phyloP scores from a whole-genome alignment of 2,888 invertebrate genomes.

The Epirrhoe alternata region DNA sequence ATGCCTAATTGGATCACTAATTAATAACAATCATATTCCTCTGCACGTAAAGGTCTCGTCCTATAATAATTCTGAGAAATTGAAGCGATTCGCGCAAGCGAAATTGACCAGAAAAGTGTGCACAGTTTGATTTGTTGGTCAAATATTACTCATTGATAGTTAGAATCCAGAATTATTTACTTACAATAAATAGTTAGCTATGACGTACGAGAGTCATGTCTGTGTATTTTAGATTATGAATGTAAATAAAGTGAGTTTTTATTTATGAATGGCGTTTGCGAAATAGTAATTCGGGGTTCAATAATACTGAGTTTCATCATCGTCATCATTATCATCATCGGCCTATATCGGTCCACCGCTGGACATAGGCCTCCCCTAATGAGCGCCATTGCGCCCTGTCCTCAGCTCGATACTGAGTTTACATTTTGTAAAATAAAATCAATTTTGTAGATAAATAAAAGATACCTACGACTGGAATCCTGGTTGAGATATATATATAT shows the following conservation, averaged over 20 bases:
- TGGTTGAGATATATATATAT: too few relatives aligned
- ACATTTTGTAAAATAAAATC: too few relatives aligned
- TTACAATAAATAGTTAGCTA: slow-evolving; percentile 13
- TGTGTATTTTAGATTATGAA: slow-evolving; percentile 13
- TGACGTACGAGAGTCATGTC: slow-evolving; percentile 18
- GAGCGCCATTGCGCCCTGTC: too few relatives aligned
- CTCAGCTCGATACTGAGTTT: neutral
- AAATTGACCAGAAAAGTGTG: slow-evolving; percentile 22
- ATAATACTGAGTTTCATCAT: too few relatives aligned
- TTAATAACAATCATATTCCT: slow-evolving; percentile 37
- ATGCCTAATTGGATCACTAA: slow-evolving; percentile 38
- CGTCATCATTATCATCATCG: too few relatives aligned
- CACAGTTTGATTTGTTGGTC: slow-evolving; percentile 11
- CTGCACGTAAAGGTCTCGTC: slow-evolving; percentile 21
- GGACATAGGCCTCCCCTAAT: too few relatives aligned
- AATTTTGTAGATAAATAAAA: too few relatives aligned
- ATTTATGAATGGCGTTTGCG: neutral
- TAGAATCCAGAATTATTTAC: slow-evolving; percentile 18
- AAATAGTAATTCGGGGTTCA: neutral
- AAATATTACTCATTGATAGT: slow-evolving; percentile 30
- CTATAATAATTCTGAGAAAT: slow-evolving; percentile 22
- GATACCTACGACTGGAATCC: too few relatives aligned
- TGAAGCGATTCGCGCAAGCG: slow-evolving; percentile 15
- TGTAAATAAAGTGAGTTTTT: neutral
- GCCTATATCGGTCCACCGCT: too few relatives aligned